Base-by-base conservation (phyloP, 2,888 invertebrate species). In the Oeneis ivallda region DNA sequence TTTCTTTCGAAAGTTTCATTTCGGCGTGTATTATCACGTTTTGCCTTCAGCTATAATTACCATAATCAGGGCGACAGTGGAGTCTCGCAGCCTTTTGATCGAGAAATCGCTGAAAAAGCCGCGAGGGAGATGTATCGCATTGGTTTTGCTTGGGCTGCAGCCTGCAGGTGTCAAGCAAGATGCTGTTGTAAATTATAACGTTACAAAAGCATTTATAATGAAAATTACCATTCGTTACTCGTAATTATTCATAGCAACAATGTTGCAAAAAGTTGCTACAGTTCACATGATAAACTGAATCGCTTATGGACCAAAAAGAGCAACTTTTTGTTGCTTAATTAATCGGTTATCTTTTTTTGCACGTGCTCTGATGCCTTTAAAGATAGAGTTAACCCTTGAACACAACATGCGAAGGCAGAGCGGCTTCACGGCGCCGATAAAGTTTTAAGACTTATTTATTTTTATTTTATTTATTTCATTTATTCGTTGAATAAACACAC, bases 321-420 rank as follows among this genome's bases (percentile, higher is more conserved):
- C 15, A 56, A 11, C 3, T 56, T 56, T 39, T 56, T 56, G 56
- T 41, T 41, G 1, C 2, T 56, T 56, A 56, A 56, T 56, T 56
- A 41, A 41, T 41, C 41, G 56, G 17, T 11, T n/a, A 2, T 17
- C 37, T 17, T 56, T 17, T 56, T 41, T 56, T 54, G 17, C 37
- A 37, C 34, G 9, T 37, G 15, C 37, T 15, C 34, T 19, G 53
- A 19, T 19, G 39, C 56, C 3, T 26, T 56, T 41, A 19, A 41
- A 41, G 56, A 39, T 56, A 17, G 9, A 17, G 15, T 7, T n/a
- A 37, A 53, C 32, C 13, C 34, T 2, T 15, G 34, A 37, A 53
- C 17, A 17, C 15, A 47, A 15, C 17, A 13, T 1, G 47, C 9
- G 17, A 10, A 7, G 17, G 47, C 1, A 47, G 9, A 15, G 17